These are phyloP conservation scores for Carassius auratus DNA, from an alignment of 2,113 vertebrate species.

Conservation along the genomic window DNA sequence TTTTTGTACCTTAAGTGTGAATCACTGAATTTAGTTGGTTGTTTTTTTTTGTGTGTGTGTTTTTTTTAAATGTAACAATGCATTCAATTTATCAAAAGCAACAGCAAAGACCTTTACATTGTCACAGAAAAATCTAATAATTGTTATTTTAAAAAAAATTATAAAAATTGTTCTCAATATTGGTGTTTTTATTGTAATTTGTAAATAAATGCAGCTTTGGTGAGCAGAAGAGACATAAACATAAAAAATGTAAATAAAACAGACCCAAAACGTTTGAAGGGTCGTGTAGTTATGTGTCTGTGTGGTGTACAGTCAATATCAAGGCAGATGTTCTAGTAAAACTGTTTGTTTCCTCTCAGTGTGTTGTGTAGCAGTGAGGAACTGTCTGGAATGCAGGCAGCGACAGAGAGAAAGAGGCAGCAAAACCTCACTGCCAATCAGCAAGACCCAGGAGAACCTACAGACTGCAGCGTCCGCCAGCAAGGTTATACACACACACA, in stretches of 20 bases:
- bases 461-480: conserved; percentile 78
- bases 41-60: too few relatives aligned
- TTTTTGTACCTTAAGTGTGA: neutral
- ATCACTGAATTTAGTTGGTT: neutral
- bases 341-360: conserved; percentile 73
- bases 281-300: neutral
- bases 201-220: neutral
- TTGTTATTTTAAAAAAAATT: too few relatives aligned
- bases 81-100: too few relatives aligned
- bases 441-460: conserved; percentile 88
- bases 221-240: neutral
- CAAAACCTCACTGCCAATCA: conserved; percentile 84
- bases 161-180: neutral
- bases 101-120: too few relatives aligned
- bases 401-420: conserved; percentile 90
- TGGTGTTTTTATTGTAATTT: neutral
- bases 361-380: conserved; percentile 96
- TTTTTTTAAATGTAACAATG: too few relatives aligned
- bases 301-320: conserved; percentile 5
- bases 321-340: neutral
- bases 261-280: neutral
- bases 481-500: conserved; percentile 80
- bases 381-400: conserved; percentile 95
- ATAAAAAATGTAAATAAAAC: too few relatives aligned
- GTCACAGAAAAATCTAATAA: too few relatives aligned